Base-by-base conservation (phyloP, 2,888 invertebrate species). In the Thymelicus acteon region DNA sequence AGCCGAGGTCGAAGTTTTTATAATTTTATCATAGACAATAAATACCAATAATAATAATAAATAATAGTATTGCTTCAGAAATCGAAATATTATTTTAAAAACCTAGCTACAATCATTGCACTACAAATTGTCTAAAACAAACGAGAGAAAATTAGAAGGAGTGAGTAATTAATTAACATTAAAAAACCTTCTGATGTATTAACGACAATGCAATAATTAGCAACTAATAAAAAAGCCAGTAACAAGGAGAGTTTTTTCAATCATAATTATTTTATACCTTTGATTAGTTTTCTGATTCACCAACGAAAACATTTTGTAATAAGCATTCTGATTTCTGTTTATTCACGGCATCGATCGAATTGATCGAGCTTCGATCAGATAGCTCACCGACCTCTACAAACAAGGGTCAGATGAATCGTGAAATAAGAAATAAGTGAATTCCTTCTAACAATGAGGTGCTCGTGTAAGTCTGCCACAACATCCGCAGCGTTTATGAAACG, bases 321-420 rank as follows among this genome's bases (percentile, higher is more conserved):
- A 40, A 40, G 8, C 49, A 52, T 39, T 52, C 64, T 15, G 24
- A 37, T 64, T 52, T 60, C 73, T 76, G 74, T 77, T 79, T 79
- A 79, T 85, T 82, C 77, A 80, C 76, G 81, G 80, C 80, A 84
- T 83, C 85, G 80, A 84, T 82, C 85, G 81, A 79, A 81, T 81
- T 83, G 88, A 87, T 86, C 85, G 82, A 78, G 82, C 79, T 77
- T 76, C 76, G 81, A 89, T 89, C 86, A 79, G 87, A 89, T 87
- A 86, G 79, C 77, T 73, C 75, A 79, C 58, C 77, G 87, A 89
- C 90, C 90, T 87, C 76, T 78, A 81, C 80, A 80, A 82, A 82
- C 79, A 78, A 75, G 79, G 91, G 90, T 90, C 89, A 89, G 75
- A 76, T 75, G 76, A 86, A 85, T 88, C 88, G 87, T 87, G 88